A percentile compares a stretch with the other conserved stretches of the same genome.
Evolutionary conservation across 2,113 vertebrate genomes (phyloP).

Genomic region (Urocynchramus pylzowi): DNA sequence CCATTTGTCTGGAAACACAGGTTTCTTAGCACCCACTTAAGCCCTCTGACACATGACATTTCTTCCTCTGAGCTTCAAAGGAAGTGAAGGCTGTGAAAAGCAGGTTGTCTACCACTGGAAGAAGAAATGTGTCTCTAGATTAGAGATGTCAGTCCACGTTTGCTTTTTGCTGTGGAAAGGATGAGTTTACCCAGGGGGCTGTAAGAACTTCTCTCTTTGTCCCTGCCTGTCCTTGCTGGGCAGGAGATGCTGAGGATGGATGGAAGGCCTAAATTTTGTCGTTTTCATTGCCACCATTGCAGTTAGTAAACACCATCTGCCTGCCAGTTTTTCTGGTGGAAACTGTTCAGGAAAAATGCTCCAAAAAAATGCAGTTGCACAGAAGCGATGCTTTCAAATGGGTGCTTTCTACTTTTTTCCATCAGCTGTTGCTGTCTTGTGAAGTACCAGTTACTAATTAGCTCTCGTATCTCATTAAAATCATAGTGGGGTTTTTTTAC

Average conservation of each 20-base stretch:
- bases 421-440: neutral
- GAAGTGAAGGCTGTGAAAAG: neutral
- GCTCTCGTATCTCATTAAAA: conserved; percentile 26
- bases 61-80: neutral
- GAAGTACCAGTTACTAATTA: conserved; percentile 42
- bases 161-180: neutral
- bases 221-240: fast-evolving
- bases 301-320: neutral
- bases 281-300: neutral
- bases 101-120: neutral
- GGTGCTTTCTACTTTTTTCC: neutral
- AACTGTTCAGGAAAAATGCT: neutral
- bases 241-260: neutral
- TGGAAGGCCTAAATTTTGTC: neutral
- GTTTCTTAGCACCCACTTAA: neutral
- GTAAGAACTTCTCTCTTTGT: neutral
- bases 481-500: neutral
- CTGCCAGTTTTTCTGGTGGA: neutral
- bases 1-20: neutral
- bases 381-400: neutral
- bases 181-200: neutral
- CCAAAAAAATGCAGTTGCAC: neutral
- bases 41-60: neutral
- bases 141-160: neutral
- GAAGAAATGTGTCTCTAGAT: neutral